Conservation (phyloP, 2,113 vertebrate species). For the Macquaria australasica region DNA sequence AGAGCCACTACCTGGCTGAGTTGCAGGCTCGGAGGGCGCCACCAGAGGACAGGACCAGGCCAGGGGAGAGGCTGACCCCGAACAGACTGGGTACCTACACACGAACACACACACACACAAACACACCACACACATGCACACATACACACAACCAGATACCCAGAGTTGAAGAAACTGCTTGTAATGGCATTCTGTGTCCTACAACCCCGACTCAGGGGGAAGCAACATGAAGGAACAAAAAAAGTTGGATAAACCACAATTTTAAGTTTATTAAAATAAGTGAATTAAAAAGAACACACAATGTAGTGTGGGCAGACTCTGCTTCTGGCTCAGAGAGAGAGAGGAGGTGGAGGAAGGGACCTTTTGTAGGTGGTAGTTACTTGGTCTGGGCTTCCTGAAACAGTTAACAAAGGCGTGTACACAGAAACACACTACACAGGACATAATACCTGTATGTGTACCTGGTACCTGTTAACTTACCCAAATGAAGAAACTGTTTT, state of each 20-base stretch:
- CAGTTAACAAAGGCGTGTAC: neutral
- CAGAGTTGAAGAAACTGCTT: neutral
- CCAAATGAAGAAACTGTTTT: neutral
- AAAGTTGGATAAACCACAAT: neutral
- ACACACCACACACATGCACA: constrained; percentile 43
- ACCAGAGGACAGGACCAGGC: constrained; percentile 89
- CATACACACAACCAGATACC: constrained; percentile 3
- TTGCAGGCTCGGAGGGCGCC: constrained; percentile 88
- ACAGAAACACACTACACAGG: neutral
- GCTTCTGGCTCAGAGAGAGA: no score
- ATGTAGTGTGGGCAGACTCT: neutral
- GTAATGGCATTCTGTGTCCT: neutral
- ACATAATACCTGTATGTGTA: neutral
- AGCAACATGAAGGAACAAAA: neutral
- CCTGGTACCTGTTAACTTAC: neutral
- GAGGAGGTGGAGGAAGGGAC: neutral
- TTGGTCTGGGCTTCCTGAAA: neutral
- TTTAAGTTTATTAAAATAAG: neutral
- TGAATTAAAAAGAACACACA: neutral
- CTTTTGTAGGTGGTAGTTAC: neutral
- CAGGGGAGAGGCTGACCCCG: constrained; percentile 89
- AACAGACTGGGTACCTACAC: constrained; percentile 88
- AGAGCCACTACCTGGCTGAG: constrained; percentile 92
- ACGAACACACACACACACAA: constrained; percentile 8
- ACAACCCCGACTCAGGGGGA: neutral